Percentiles rank a stretch among this genome's conserved stretches.
phyloP scores from a whole-genome alignment of 2,113 vertebrate genomes.

The Procavia capensis region DNA sequence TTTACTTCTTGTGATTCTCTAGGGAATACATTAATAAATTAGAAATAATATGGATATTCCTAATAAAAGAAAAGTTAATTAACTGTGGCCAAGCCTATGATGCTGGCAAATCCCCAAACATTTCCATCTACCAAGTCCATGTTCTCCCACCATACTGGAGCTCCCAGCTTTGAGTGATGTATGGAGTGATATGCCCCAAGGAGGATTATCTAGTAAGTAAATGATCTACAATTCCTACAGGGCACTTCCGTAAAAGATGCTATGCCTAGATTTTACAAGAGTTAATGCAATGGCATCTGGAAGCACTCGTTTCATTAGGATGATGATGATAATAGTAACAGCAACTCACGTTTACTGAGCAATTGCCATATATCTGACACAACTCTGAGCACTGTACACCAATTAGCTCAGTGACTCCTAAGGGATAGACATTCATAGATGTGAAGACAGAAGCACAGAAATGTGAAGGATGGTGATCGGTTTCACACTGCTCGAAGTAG shows the following conservation, averaged over 20 bases:
- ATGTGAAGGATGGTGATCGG: too few relatives aligned
- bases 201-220: neutral
- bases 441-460: too few relatives aligned
- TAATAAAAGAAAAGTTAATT: neutral
- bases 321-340: rapidly evolving
- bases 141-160: neutral
- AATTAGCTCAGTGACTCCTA: neutral
- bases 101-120: neutral
- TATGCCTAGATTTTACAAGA: neutral
- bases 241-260: neutral
- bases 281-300: neutral
- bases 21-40: neutral
- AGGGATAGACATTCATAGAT: neutral
- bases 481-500: too few relatives aligned
- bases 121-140: neutral
- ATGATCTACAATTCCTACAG: neutral
- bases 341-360: rapidly evolving
- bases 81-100: neutral
- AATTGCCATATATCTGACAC: too few relatives aligned
- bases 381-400: neutral
- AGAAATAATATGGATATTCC: neutral
- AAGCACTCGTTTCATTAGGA: neutral
- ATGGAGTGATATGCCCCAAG: neutral
- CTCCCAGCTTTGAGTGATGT: neutral
- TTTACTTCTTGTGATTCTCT: neutral